Evolutionary conservation across 2,113 vertebrate genomes (phyloP).

Genomic region (Protobothrops mucrosquamatus): DNA sequence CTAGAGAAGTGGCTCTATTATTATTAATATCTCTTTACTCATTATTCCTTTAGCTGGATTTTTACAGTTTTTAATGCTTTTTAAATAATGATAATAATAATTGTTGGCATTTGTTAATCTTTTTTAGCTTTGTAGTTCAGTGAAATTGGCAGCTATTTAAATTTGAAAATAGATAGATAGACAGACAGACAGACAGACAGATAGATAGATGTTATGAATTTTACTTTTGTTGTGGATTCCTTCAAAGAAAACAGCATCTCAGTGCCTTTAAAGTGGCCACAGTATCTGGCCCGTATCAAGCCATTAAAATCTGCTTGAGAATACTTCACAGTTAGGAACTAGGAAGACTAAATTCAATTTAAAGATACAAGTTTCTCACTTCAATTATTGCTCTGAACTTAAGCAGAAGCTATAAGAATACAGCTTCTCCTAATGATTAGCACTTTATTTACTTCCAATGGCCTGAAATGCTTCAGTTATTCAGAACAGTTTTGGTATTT

Average conservation of each 20-base stretch:
- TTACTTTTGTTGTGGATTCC: neutral
- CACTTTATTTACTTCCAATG: constrained; percentile 16
- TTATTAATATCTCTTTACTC: too few relatives aligned
- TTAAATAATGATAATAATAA: too few relatives aligned
- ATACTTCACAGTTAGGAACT: neutral
- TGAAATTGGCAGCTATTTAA: too few relatives aligned
- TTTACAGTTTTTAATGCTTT: too few relatives aligned
- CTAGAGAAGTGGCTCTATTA: too few relatives aligned
- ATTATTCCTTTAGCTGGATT: too few relatives aligned
- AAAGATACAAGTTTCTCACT: neutral
- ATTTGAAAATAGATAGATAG: too few relatives aligned
- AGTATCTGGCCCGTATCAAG: neutral
- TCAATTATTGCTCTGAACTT: neutral
- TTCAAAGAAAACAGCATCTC: neutral
- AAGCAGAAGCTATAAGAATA: neutral
- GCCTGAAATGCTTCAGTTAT: constrained; percentile 20
- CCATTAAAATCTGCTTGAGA: neutral
- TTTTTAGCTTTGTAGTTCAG: too few relatives aligned
- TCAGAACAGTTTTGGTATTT: neutral
- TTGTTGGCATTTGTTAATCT: too few relatives aligned
- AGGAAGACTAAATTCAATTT: neutral
- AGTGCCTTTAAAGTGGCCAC: neutral
- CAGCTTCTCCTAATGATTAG: constrained; percentile 19
- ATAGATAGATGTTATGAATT: neutral
- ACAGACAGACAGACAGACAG: too few relatives aligned